Evolutionary conservation across 1,140 invertebrate genomes (phyloP).

Genomic region (Teleogryllus occipitalis): DNA sequence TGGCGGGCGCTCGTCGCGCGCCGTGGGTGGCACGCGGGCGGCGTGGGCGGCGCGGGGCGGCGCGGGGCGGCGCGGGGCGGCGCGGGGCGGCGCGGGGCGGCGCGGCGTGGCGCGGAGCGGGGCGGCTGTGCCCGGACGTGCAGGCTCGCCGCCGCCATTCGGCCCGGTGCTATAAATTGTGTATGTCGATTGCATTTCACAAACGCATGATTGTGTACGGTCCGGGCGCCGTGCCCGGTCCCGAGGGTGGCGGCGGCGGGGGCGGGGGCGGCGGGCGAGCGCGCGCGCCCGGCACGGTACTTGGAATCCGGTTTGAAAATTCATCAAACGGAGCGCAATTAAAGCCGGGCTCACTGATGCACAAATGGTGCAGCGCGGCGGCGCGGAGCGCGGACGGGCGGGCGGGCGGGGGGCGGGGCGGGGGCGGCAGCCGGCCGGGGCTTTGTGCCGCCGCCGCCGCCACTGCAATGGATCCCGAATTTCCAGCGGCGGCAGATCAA

Average conservation of each 20-base stretch:
- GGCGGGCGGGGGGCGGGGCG: too few relatives aligned
- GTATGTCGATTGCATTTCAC: conserved; percentile 4
- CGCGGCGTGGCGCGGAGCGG: too few relatives aligned
- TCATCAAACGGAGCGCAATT: conserved; percentile 3
- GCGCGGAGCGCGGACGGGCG: too few relatives aligned
- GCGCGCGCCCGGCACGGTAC: neutral
- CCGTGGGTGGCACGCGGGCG: neutral
- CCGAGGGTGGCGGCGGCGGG: neutral
- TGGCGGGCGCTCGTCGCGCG: too few relatives aligned
- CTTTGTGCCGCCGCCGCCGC: conserved; percentile 1
- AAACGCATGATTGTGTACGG: conserved; percentile 3
- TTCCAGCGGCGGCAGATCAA: conserved; percentile 2
- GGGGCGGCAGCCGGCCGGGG: too few relatives aligned
- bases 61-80: too few relatives aligned
- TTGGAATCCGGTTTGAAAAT: conserved; percentile 4
- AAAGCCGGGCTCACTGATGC: neutral
- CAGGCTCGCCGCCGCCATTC: neutral
- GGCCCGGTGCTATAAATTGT: neutral
- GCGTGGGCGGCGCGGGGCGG: too few relatives aligned
- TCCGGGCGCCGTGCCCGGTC: too few relatives aligned
- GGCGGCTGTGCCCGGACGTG: neutral
- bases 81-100: too few relatives aligned
- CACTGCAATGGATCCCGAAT: conserved; percentile 3
- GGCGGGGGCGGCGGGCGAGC: too few relatives aligned
- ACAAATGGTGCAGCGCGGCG: neutral